A percentile compares a stretch with the other conserved stretches of the same genome.
These are phyloP conservation scores for Phocoena sinus DNA, from an alignment of 2,113 vertebrate species.

Conservation along the genomic window DNA sequence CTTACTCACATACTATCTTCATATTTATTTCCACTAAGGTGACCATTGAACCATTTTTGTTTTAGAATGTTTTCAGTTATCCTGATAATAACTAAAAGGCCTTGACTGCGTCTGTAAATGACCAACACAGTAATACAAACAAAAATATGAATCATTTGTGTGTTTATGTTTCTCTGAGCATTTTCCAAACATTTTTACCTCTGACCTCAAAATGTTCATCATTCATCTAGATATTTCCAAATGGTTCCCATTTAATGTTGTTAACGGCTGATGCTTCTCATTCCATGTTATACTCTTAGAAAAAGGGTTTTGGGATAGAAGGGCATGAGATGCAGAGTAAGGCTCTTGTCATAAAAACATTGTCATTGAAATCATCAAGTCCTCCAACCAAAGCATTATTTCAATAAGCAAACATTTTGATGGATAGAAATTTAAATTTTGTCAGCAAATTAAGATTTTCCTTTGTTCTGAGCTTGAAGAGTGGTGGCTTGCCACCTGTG, in stretches of 20 bases:
- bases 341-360: not conserved
- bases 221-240: not conserved
- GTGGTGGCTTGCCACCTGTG: not conserved
- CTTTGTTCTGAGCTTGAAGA: slow-evolving; percentile 25
- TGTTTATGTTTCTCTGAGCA: not conserved
- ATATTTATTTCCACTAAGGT: not conserved
- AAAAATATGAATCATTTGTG: not conserved
- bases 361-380: not conserved
- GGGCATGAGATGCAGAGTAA: not conserved
- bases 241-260: not conserved
- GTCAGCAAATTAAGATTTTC: not conserved
- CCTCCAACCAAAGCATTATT: not conserved
- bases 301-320: not conserved
- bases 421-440: slow-evolving; percentile 18
- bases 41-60: not conserved
- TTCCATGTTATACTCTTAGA: not conserved
- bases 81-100: not conserved
- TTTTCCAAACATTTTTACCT: slow-evolving; percentile 23
- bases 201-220: not conserved
- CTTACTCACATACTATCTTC: not conserved
- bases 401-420: not conserved
- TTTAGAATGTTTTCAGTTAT: not conserved
- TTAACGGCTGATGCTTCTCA: not conserved
- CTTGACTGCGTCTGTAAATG: not conserved
- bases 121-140: not conserved